Conservation (phyloP, 2,888 invertebrate species). For the Cantharis rufa region DNA sequence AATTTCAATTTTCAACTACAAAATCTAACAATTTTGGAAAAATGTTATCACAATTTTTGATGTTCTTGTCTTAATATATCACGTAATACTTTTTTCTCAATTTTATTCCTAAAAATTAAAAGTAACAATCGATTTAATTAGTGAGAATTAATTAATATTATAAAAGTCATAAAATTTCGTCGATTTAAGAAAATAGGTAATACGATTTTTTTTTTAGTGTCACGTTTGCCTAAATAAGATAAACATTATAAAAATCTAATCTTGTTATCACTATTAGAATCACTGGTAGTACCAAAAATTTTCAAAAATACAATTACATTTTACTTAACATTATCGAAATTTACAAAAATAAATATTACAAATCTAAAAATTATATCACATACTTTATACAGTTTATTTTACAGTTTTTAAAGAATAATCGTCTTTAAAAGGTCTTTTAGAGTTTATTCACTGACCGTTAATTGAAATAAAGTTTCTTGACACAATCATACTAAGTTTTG, state of each 20-base stretch:
- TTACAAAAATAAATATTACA: slow-evolving; percentile 35
- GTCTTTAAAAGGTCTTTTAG: background rate
- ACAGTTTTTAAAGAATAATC: slow-evolving; percentile 1
- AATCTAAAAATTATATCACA: slow-evolving; percentile 33
- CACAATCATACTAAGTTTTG: background rate
- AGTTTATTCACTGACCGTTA: background rate
- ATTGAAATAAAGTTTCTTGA: background rate
- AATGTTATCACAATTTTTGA: slow-evolving; percentile 20
- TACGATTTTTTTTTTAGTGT: slow-evolving; percentile 2
- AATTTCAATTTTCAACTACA: background rate
- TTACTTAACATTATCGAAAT: slow-evolving; percentile 24
- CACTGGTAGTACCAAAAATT: slow-evolving; percentile 28
- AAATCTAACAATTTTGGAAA: slow-evolving; percentile 13
- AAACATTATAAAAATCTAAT: slow-evolving; percentile 11
- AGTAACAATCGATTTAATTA: background rate
- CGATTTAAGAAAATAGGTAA: background rate
- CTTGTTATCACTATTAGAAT: slow-evolving; percentile 25
- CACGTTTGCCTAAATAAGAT: background rate
- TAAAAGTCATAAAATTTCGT: background rate
- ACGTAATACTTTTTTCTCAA: background rate
- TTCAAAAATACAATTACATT: slow-evolving; percentile 24
- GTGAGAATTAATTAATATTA: background rate
- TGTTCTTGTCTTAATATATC: background rate
- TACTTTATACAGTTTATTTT: slow-evolving; percentile 32
- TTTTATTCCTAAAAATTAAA: background rate